Conservation (phyloP, 2,888 invertebrate genomes). For the Anoplius nigerrimus region DNA sequence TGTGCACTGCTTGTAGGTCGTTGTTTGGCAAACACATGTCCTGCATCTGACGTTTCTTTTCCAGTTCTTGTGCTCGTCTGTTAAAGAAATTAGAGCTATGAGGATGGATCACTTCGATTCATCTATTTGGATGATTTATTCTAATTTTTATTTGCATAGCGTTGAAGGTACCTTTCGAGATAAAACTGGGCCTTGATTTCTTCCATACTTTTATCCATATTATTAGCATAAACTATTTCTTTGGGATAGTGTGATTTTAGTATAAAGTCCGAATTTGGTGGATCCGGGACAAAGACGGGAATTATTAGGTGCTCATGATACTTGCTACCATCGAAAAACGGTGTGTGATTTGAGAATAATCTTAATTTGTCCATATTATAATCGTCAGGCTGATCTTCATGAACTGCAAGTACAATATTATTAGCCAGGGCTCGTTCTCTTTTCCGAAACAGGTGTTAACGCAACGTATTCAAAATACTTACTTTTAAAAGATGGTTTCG, state of each 20-base stretch:
- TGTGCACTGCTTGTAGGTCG: constrained; percentile 36
- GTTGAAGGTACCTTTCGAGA: constrained; percentile 62
- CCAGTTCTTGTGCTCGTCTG: constrained; percentile 29
- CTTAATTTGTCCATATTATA: constrained; percentile 61
- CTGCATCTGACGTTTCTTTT: constrained; percentile 35
- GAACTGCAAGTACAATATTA: constrained; percentile 75
- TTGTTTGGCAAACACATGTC: constrained; percentile 27
- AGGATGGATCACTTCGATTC: background rate
- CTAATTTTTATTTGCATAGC: background rate
- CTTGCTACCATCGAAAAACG: constrained; percentile 67
- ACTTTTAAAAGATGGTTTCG: constrained; percentile 76
- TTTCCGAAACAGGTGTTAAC: background rate
- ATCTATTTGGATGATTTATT: background rate
- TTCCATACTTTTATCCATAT: constrained; percentile 86
- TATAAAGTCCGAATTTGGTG: constrained; percentile 63
- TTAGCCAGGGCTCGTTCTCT: background rate
- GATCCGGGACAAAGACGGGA: constrained; percentile 66
- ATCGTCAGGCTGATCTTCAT: constrained; percentile 78
- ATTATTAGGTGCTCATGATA: constrained; percentile 60
- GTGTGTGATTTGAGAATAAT: constrained; percentile 67
- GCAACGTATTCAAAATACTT: constrained; percentile 7
- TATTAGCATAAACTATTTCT: constrained; percentile 77
- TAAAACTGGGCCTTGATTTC: constrained; percentile 83
- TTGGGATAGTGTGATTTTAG: constrained; percentile 70
- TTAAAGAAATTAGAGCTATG: constrained; percentile 1